Evolutionary conservation across 1,140 invertebrate genomes (phyloP).

Genomic region (Eciton burchellii): DNA sequence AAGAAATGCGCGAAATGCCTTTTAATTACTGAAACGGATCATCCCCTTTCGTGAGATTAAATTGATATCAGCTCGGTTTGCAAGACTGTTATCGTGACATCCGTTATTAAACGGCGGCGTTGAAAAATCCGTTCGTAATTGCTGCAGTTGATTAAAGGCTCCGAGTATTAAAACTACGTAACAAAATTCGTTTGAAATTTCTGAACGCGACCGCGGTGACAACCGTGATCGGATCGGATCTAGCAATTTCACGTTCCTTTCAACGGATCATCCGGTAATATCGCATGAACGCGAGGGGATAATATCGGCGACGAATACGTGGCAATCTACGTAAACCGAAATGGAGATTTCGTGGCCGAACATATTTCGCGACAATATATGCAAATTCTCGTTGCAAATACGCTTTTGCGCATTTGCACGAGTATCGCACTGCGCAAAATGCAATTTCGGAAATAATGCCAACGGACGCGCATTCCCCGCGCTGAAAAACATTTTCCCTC

Average conservation of each 20-base stretch:
- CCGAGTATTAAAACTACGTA: constrained; percentile 9
- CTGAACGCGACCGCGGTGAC: constrained; percentile 14
- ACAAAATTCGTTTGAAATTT: constrained; percentile 35
- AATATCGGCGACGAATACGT: constrained; percentile 26
- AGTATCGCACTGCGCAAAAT: constrained; percentile 36
- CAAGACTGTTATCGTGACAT: constrained; percentile 28
- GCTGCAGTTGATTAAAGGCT: constrained; percentile 33
- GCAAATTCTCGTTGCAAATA: constrained; percentile 60
- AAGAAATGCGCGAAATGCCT: constrained; percentile 24
- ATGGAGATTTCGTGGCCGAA: constrained; percentile 50
- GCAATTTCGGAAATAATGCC: constrained; percentile 51
- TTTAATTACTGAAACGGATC: constrained; percentile 16
- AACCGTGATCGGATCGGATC: constrained; percentile 23
- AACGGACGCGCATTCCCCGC: background rate
- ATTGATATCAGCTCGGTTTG: constrained; percentile 1
- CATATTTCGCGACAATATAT: constrained; percentile 60
- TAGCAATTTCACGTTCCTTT: constrained; percentile 34
- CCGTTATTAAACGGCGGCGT: constrained; percentile 13
- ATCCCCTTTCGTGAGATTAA: constrained; percentile 17
- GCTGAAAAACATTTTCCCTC: background rate
- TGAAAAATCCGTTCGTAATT: constrained; percentile 16
- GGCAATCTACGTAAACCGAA: constrained; percentile 65
- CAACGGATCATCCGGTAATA: constrained; percentile 25
- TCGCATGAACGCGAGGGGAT: constrained; percentile 5
- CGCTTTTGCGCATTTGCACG: too few relatives aligned